phyloP scores from a whole-genome alignment of 2,888 invertebrate species.

The Hoplodrina blanda region DNA sequence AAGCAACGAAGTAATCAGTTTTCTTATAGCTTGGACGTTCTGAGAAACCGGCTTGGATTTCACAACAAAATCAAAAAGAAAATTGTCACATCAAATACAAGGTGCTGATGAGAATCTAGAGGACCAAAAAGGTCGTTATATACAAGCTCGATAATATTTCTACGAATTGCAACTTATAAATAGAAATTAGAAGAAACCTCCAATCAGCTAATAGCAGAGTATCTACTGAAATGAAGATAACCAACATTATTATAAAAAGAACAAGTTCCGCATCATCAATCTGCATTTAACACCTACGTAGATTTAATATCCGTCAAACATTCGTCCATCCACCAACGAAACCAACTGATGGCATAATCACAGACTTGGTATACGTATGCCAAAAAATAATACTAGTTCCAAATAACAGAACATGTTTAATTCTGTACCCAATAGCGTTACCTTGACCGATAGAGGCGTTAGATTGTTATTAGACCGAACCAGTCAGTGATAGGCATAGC shows the following conservation, averaged over 20 bases:
- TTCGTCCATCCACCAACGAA: slow-evolving; percentile 7
- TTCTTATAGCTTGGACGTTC: not conserved
- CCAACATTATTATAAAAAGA: not conserved
- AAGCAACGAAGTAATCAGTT: slow-evolving; percentile 17
- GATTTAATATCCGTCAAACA: not conserved
- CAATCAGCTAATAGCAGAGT: not conserved
- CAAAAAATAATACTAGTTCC: not conserved
- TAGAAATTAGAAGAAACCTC: not conserved
- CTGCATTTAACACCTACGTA: slow-evolving; percentile 18
- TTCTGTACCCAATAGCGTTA: slow-evolving; percentile 16
- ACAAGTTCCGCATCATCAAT: slow-evolving; percentile 4
- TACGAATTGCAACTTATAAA: not conserved
- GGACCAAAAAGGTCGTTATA: not conserved
- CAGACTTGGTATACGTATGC: not conserved
- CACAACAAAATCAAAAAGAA: not conserved
- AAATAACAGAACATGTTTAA: slow-evolving; percentile 19
- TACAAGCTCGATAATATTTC: not conserved
- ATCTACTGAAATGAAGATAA: not conserved
- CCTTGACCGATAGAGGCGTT: slow-evolving; percentile 46
- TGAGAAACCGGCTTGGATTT: not conserved
- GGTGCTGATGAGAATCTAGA: not conserved
- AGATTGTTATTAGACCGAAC: slow-evolving; percentile 28
- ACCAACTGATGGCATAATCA: slow-evolving; percentile 11
- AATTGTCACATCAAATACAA: not conserved
- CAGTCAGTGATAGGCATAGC: slow-evolving; percentile 2